A percentile compares a stretch with the other conserved stretches of the same genome.
These are phyloP conservation scores for Catamblyrhynchus diadema DNA, from an alignment of 2,797 vertebrate species.

Conservation along the genomic window DNA sequence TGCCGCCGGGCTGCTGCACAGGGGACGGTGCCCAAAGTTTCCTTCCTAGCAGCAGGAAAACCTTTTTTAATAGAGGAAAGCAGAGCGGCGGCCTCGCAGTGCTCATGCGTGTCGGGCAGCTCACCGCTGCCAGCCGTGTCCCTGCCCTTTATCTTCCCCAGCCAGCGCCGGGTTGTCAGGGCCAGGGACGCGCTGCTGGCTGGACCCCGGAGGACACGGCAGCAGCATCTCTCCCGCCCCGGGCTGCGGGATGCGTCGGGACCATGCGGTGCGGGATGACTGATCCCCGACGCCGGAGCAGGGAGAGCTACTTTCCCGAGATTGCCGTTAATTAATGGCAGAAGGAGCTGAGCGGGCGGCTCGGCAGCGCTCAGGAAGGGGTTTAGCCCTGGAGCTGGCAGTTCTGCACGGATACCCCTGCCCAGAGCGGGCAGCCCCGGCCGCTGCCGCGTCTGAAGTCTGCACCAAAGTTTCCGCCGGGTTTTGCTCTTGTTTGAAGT, in stretches of 20 bases:
- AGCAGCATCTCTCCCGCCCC: neutral
- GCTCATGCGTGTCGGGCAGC: neutral
- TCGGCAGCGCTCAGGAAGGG: neutral
- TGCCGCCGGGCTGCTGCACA: neutral
- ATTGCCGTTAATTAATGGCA: neutral
- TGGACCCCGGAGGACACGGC: neutral
- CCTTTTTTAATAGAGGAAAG: neutral
- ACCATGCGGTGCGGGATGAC: neutral
- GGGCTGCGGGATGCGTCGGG: neutral
- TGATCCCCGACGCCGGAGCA: neutral
- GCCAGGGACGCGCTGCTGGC: fast-evolving
- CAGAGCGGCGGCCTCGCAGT: neutral
- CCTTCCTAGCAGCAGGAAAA: neutral
- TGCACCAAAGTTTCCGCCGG: neutral
- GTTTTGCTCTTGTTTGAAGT: neutral
- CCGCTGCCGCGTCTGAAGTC: neutral
- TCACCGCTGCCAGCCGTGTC: neutral
- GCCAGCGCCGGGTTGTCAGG: neutral
- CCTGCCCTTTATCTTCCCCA: neutral
- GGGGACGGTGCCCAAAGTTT: conserved; percentile 31
- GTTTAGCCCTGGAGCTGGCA: neutral
- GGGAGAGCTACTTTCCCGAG: neutral
- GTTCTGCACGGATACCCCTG: neutral
- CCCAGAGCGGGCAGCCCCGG: neutral
- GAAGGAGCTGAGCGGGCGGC: neutral